These are phyloP conservation scores for Pycnonotus jocosus DNA, from an alignment of 2,113 vertebrate genomes.

Conservation along the genomic window DNA sequence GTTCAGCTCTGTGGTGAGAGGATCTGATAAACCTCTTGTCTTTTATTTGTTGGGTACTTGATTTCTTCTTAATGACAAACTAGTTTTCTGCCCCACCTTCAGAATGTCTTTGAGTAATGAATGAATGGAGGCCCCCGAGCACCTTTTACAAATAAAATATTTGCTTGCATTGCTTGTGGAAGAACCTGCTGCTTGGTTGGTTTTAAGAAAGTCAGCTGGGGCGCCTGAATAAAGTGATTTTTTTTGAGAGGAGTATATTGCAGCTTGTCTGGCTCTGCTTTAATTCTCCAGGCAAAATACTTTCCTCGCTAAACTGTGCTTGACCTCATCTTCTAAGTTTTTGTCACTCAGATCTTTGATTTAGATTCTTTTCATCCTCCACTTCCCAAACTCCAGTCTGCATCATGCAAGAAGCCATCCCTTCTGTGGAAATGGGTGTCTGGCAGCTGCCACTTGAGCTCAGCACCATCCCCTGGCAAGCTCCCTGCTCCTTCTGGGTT, in stretches of 20 bases:
- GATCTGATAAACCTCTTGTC: slow-evolving; percentile 42
- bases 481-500: not conserved
- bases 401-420: not conserved
- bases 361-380: not conserved
- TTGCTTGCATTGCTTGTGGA: slow-evolving; percentile 18
- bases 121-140: not conserved
- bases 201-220: not conserved
- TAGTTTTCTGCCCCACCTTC: slow-evolving; percentile 20
- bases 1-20: not conserved
- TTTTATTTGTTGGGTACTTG: slow-evolving; percentile 12
- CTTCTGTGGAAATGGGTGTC: not conserved
- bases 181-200: slow-evolving; percentile 20
- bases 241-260: not conserved
- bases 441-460: not conserved
- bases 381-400: not conserved
- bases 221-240: slow-evolving; percentile 17
- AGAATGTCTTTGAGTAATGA: slow-evolving; percentile 12
- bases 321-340: not conserved
- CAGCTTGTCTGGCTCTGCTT: slow-evolving; percentile 52
- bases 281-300: slow-evolving; percentile 23
- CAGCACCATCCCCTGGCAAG: not conserved
- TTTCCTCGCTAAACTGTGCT: not conserved
- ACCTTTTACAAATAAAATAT: slow-evolving; percentile 6
- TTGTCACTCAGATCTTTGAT: not conserved
- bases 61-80: slow-evolving; percentile 41